phyloP scores from a whole-genome alignment of 92 coral and sea anemone species.

The Zoanthus solanderi region DNA sequence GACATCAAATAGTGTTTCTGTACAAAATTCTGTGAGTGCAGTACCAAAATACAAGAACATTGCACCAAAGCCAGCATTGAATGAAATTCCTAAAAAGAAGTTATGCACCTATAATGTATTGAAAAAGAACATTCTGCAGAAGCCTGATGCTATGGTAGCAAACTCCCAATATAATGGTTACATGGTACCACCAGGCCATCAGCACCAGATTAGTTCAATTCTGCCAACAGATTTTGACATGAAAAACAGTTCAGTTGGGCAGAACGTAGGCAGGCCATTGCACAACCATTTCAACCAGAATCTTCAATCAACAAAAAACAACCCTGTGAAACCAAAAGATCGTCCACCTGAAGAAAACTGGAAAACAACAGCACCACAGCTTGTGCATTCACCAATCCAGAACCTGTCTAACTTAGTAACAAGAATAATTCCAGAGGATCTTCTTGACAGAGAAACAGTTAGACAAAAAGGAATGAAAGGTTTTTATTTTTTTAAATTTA shows the following conservation, averaged over 20 bases:
- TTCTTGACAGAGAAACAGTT: conserved; percentile 40
- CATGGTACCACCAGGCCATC: neutral
- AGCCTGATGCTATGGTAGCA: conserved; percentile 6
- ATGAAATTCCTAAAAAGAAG: neutral
- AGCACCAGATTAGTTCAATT: neutral
- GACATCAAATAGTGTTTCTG: conserved; percentile 3
- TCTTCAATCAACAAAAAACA: neutral
- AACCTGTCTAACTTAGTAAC: conserved; percentile 88
- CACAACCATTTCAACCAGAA: neutral
- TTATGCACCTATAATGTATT: neutral
- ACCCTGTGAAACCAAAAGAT: neutral
- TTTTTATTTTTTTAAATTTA: neutral
- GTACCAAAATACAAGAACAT: conserved; percentile 27
- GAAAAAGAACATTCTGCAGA: conserved; percentile 19
- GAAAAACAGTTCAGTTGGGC: neutral
- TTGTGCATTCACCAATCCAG: conserved; percentile 71
- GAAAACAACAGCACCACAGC: conserved; percentile 6
- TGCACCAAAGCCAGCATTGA: conserved; percentile 34
- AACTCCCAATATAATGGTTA: neutral
- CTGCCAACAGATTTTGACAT: neutral
- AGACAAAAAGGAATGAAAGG: conserved; percentile 50
- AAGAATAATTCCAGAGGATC: conserved; percentile 75
- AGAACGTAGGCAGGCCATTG: neutral
- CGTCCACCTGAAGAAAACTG: conserved; percentile 13
- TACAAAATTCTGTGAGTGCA: neutral